Conservation (phyloP, 2,113 vertebrate genomes). For the Cololabis saira region DNA sequence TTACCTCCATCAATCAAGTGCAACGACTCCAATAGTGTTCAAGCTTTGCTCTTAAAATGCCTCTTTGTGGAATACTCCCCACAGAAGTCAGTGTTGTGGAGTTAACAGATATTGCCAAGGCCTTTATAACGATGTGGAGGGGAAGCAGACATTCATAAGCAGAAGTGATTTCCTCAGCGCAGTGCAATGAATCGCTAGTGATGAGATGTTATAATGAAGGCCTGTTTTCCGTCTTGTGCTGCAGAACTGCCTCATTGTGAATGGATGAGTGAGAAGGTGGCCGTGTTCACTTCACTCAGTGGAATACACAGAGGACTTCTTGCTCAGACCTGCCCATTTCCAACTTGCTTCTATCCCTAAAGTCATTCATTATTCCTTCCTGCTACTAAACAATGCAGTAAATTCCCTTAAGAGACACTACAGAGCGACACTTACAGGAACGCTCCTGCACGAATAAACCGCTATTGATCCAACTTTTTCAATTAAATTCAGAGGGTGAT, state of each 20-base stretch:
- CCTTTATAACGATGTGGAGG: constrained; percentile 26
- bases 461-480: constrained; percentile 49
- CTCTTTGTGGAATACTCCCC: constrained; percentile 1
- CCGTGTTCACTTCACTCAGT: constrained; percentile 31
- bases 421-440: constrained; percentile 20
- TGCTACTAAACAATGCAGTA: constrained; percentile 41
- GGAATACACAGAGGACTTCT: constrained; percentile 35
- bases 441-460: constrained; percentile 24
- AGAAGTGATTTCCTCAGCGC: constrained; percentile 60
- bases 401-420: constrained; percentile 33
- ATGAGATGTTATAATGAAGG: constrained; percentile 58
- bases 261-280: constrained; percentile 14
- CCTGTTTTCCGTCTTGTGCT: constrained; percentile 65
- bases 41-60: background rate
- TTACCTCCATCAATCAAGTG: background rate
- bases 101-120: constrained; percentile 1
- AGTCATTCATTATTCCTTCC: constrained; percentile 43
- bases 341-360: constrained; percentile 14
- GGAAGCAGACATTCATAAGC: constrained; percentile 62
- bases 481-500: constrained; percentile 34
- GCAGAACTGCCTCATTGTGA: constrained; percentile 26
- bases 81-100: constrained; percentile 13
- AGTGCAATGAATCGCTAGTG: constrained; percentile 54
- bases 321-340: constrained; percentile 49
- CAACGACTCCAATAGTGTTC: background rate